Base-by-base conservation (phyloP, 2,113 vertebrate species). In the Tretioscincus oriximinensis region DNA sequence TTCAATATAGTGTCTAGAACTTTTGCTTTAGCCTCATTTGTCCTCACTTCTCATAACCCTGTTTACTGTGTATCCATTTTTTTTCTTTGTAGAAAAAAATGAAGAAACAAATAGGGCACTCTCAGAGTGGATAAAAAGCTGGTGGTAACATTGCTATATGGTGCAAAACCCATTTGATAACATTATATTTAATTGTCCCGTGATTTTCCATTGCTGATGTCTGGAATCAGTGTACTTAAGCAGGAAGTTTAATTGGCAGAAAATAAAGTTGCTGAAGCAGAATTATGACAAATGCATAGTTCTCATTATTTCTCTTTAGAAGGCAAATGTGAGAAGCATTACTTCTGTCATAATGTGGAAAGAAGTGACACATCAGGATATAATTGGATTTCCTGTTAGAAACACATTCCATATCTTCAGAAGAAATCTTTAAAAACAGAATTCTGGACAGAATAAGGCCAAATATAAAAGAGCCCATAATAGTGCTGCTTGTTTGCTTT, bases 401-500 rank as follows among this genome's bases (percentile, higher is more conserved):
- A 85, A 18, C 29, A 49, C 22, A 18, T 70, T 78, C 64, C 71
- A 54, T 58, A 16, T 35, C 18, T 31, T 64, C 28, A 22, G 47
- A 35, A 66, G 45, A 14, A 65, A 35, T 45, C 60, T 81, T 77
- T 75, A 84, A 66, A 86, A 90, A 86, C 1, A 35, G 69, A 51
- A 9, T 2, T 80, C 74, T 87, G 80, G 80, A 12, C 78, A 73
- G 81, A 85, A 72, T 24, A 69, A 77, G 61, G 77, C 81, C 78
- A 82, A 71, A 64, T 22, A 71, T 29, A 88, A 80, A 88, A 87
- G 72, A 70, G 75, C 76, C 76, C 71, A 49, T 81, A 72, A 78
- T 49, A 83, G 26, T 35, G 24, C 70, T 12, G 4, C 79, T 80
- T 41, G 54, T 81, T 72, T 65, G 64, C 51, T 76, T 86, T 22